phyloP scores from a whole-genome alignment of 2,797 vertebrate genomes.

The Sebastes oblongus region DNA sequence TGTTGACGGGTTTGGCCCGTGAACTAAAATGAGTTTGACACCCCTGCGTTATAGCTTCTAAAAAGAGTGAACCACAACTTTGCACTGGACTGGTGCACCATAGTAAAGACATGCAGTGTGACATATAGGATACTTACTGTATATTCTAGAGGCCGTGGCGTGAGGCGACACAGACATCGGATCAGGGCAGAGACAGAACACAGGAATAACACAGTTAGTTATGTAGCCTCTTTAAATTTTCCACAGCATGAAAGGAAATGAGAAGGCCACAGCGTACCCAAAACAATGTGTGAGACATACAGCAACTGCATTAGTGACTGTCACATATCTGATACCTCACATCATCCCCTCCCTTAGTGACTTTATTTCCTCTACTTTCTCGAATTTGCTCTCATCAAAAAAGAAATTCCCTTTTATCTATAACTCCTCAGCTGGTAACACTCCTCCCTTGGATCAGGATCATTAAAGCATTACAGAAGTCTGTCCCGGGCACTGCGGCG shows the following conservation, averaged over 20 bases:
- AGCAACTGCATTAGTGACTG: background rate
- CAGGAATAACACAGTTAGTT: slow-evolving; percentile 31
- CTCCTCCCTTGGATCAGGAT: slow-evolving; percentile 15
- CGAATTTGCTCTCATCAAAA: slow-evolving; percentile 23
- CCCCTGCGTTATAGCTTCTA: no score
- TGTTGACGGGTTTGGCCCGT: no score
- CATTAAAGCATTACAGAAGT: slow-evolving; percentile 19
- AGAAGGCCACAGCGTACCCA: background rate
- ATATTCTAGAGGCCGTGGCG: slow-evolving; percentile 59
- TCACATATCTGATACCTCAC: background rate
- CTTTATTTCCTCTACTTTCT: background rate
- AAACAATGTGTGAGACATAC: background rate
- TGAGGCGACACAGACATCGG: background rate
- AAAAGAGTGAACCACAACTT: no score
- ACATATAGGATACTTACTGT: slow-evolving; percentile 64
- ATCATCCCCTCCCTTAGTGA: background rate
- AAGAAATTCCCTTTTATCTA: slow-evolving; percentile 15
- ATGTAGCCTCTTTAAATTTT: background rate
- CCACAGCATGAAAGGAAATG: background rate
- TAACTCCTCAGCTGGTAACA: background rate
- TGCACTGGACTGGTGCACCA: background rate
- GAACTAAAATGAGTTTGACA: no score
- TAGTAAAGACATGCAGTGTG: background rate
- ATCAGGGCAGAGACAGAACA: slow-evolving; percentile 26
- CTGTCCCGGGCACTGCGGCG: background rate